Evolutionary conservation across 2,888 invertebrate genomes (phyloP), one percentile per base, ranked within the genome.

Genomic region (Sinohyriopsis cumingii): DNA sequence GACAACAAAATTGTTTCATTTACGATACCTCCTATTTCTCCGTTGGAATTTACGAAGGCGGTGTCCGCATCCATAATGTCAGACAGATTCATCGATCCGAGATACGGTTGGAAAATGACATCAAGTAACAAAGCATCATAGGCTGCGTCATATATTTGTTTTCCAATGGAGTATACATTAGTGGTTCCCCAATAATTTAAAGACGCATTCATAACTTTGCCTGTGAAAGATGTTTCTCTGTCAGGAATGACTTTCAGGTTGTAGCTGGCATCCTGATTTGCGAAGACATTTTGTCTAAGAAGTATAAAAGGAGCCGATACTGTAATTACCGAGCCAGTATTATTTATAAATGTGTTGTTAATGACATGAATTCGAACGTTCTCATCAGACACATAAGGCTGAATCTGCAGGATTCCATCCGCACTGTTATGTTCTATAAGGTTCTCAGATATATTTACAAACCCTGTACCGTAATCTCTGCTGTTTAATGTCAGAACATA

Each of bases 131-230:
- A 19, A 9, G 55, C 59, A 25, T 75, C 71, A 63, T 72, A 78
- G 9, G 33, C 28, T 19, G 60, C 45, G 55, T 78, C 78, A 60
- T 69, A 78, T 18, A 78, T 64, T 54, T 56, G 60, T 60, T 63
- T 64, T 56, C 60, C 53, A 28, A 78, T 75, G 5, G 6, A 57
- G 25, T 71, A 64, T 2, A 65, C 24, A 53, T 73, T 62, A 3
- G 67, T 63, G 15, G 64, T 73, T 20, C 73, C 78, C 78, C 78
- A 78, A 65, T 70, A 78, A 59, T 78, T 78, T 25, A 67, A 54
- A 20, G 75, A 72, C 7, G 75, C 75, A 61, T 78, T 75, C 22
- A 78, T 18, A 28, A 28, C 55, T 19, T 1, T 20, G 18, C 54
- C 60, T 2, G 18, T 25, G 20, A 65, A 28, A 55, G 25, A 63